Conservation (phyloP, 2,797 vertebrate species). For the Malacoraja senta region DNA sequence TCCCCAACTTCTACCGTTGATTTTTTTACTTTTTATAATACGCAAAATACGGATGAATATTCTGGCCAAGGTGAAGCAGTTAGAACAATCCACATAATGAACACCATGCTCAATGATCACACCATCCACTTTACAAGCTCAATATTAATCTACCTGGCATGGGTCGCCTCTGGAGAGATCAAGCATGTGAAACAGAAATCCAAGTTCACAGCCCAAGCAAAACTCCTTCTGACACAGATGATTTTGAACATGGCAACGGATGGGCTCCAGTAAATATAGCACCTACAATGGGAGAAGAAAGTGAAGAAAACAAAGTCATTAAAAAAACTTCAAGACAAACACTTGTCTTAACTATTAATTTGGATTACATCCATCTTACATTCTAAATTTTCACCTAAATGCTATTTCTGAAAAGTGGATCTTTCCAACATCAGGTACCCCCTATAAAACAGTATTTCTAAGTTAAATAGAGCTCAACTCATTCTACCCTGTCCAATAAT, state of each 20-base stretch:
- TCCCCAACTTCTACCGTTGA: too few species aligned
- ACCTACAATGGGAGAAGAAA: constrained; percentile 58
- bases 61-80: background rate
- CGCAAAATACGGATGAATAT: background rate
- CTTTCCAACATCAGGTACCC: background rate
- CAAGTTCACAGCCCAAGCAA: constrained; percentile 91
- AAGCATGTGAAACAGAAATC: constrained; percentile 95
- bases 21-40: background rate
- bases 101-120: background rate
- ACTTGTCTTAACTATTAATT: too few species aligned
- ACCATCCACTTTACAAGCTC: background rate
- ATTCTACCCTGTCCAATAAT: background rate
- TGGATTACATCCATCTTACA: background rate
- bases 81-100: background rate
- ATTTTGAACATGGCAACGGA: constrained; percentile 89
- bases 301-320: background rate
- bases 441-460: background rate
- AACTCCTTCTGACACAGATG: constrained; percentile 98
- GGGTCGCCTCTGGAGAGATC: constrained; percentile 92
- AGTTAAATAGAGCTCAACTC: background rate
- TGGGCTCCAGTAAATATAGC: constrained; percentile 89
- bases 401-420: background rate
- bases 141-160: constrained; percentile 72
- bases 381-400: background rate
- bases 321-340: background rate